Evolutionary conservation across 2,888 invertebrate genomes (phyloP).

Genomic region (Hoplodrina blanda): DNA sequence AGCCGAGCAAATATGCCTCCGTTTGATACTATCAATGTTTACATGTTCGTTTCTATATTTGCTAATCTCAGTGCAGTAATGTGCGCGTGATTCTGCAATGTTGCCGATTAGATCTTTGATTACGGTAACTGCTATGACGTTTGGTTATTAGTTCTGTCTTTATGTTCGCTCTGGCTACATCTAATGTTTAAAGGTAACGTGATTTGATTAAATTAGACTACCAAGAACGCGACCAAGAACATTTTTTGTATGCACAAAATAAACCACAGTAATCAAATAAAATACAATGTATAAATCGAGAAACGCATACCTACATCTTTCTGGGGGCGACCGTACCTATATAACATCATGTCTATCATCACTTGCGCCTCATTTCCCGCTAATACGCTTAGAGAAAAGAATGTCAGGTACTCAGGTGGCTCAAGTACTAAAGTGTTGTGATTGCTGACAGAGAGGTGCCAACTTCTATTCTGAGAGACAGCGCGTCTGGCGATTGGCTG

Average conservation of each 20-base stretch:
- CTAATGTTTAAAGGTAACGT: slow-evolving; percentile 1
- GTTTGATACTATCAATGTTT: slow-evolving; percentile 63
- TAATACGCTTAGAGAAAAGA: slow-evolving; percentile 41
- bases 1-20: slow-evolving; percentile 62
- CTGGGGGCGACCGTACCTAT: too few species aligned
- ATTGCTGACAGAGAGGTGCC: slow-evolving; percentile 72
- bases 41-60: slow-evolving; percentile 51
- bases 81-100: slow-evolving; percentile 45
- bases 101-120: slow-evolving; percentile 54
- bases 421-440: slow-evolving; percentile 54
- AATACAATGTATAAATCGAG: too few species aligned
- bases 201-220: background rate
- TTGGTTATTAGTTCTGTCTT: slow-evolving; percentile 36
- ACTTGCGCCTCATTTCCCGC: slow-evolving; percentile 24
- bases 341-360: slow-evolving; percentile 37
- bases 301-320: too few species aligned
- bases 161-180: slow-evolving; percentile 12
- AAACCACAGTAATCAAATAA: too few species aligned
- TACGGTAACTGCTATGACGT: slow-evolving; percentile 36
- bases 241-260: background rate
- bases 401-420: slow-evolving; percentile 44
- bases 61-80: slow-evolving; percentile 38
- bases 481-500: slow-evolving; percentile 43
- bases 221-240: background rate
- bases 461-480: slow-evolving; percentile 63